Conservation (phyloP, 1,140 invertebrate species). For the Dendrolimus kikuchii region DNA sequence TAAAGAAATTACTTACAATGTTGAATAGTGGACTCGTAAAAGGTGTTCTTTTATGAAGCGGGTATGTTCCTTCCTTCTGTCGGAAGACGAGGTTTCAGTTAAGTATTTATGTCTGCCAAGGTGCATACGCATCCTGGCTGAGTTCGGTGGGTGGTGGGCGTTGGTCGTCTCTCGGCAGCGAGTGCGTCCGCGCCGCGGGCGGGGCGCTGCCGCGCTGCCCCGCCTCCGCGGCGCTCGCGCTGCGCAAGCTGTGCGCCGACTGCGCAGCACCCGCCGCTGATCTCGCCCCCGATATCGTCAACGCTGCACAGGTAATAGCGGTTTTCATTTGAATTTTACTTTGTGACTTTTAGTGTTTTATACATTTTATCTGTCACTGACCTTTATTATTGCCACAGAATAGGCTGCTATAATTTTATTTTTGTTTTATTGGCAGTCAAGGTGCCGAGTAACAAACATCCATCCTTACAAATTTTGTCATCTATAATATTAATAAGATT, state of each 20-base stretch:
- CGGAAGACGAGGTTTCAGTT: not conserved
- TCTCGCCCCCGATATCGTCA: constrained; percentile 80
- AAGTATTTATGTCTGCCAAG: constrained; percentile 34
- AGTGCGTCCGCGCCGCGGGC: constrained; percentile 79
- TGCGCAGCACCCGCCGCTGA: constrained; percentile 81
- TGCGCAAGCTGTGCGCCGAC: constrained; percentile 88
- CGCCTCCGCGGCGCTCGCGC: constrained; percentile 88
- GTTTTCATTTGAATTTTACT: not conserved
- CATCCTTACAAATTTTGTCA: too few relatives aligned
- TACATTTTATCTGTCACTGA: too few relatives aligned
- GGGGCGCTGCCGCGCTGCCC: constrained; percentile 78
- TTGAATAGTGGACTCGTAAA: not conserved
- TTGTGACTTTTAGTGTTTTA: not conserved
- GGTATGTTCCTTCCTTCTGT: too few relatives aligned
- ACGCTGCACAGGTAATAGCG: constrained; percentile 72
- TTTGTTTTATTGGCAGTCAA: too few relatives aligned
- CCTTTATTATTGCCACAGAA: too few relatives aligned
- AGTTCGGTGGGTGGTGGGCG: constrained; percentile 74
- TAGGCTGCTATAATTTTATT: too few relatives aligned
- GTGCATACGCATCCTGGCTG: constrained; percentile 89
- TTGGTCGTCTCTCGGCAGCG: constrained; percentile 79
- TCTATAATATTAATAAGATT: too few relatives aligned
- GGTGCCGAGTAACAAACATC: not conserved
- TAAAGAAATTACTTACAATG: too few relatives aligned
- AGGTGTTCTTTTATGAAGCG: not conserved